Evolutionary conservation across 1,140 invertebrate species (phyloP).

Genomic region (Cardiocondyla obscurior): DNA sequence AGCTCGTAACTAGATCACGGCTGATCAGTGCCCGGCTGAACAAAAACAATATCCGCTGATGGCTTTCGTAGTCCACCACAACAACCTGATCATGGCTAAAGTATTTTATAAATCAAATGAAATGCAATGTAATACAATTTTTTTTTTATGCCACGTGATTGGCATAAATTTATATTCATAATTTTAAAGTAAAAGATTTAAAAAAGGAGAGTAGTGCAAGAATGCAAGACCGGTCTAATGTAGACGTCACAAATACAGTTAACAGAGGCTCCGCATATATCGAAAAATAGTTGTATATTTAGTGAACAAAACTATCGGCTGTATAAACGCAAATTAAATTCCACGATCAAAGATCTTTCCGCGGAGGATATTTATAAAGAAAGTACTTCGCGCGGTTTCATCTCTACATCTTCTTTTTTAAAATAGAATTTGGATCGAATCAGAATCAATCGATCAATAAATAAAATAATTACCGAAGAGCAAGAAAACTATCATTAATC

Average conservation of each 20-base stretch:
- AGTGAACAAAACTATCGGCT: too few relatives aligned
- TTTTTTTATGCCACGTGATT: not conserved
- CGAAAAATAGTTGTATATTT: too few relatives aligned
- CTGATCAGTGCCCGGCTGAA: conserved; percentile 46
- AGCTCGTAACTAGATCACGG: conserved; percentile 61
- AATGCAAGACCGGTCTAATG: too few relatives aligned
- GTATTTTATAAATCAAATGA: conserved; percentile 29
- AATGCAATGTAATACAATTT: not conserved
- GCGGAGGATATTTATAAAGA: too few relatives aligned
- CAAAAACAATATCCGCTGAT: conserved; percentile 61
- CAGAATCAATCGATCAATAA: not conserved
- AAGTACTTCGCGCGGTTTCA: too few relatives aligned
- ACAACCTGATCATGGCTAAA: not conserved
- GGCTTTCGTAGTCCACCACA: conserved; percentile 19
- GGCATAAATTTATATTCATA: not conserved
- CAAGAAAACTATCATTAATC: not conserved
- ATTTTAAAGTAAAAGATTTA: not conserved
- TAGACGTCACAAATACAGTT: too few relatives aligned
- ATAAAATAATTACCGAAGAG: not conserved
- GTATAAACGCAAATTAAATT: too few relatives aligned
- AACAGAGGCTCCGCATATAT: too few relatives aligned
- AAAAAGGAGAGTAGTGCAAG: too few relatives aligned
- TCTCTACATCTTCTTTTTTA: too few relatives aligned
- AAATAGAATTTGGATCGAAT: not conserved
- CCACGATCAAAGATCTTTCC: too few relatives aligned